phyloP scores from a whole-genome alignment of 2,888 invertebrate species.

The Watsonalla binaria region DNA sequence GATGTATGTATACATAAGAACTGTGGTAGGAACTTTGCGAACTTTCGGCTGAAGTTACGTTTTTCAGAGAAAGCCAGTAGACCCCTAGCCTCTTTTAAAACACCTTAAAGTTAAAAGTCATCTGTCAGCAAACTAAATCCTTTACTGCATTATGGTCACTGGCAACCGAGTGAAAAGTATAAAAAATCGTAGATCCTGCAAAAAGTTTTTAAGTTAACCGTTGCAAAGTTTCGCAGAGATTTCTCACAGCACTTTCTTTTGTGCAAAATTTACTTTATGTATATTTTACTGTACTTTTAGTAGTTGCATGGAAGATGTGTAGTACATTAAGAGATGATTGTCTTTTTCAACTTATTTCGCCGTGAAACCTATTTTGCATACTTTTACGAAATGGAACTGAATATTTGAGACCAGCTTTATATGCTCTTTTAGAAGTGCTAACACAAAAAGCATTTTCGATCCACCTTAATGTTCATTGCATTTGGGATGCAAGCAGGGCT shows the following conservation, averaged over 20 bases:
- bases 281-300: not conserved
- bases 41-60: no score
- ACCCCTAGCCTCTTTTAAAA: slow-evolving; percentile 25
- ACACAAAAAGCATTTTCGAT: no score
- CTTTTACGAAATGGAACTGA: no score
- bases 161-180: slow-evolving; percentile 38
- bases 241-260: slow-evolving; percentile 32
- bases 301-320: not conserved
- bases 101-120: slow-evolving; percentile 45
- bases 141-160: slow-evolving; percentile 53
- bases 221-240: slow-evolving; percentile 40
- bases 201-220: slow-evolving; percentile 53
- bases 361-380: not conserved
- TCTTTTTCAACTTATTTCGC: not conserved
- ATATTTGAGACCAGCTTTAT: no score
- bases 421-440: no score
- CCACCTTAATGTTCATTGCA: no score
- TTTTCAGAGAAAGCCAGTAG: no score
- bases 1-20: no score
- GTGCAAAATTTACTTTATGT: slow-evolving; percentile 24
- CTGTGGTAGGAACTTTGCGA: no score
- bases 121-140: slow-evolving; percentile 38
- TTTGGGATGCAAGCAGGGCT: no score
- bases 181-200: slow-evolving; percentile 41
- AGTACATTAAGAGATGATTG: not conserved